Conservation (phyloP, 2,888 invertebrate species). For the Chrysolina oricalcia region DNA sequence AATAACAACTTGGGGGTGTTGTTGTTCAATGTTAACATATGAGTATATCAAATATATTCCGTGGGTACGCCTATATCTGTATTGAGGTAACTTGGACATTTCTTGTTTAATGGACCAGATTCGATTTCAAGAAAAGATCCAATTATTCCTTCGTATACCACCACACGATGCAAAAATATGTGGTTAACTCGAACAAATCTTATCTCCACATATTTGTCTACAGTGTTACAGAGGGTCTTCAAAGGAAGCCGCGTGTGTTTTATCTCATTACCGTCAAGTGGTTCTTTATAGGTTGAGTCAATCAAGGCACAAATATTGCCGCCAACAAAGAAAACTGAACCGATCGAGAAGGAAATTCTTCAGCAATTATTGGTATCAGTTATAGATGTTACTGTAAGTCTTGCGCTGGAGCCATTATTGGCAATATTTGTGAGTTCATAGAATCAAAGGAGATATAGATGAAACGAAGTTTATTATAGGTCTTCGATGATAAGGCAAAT, state of each 20-base stretch:
- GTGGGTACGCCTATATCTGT: too few relatives aligned
- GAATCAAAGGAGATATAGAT: too few relatives aligned
- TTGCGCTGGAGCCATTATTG: background rate
- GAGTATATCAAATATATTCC: too few relatives aligned
- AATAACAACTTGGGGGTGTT: too few relatives aligned
- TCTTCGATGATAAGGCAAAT: too few relatives aligned
- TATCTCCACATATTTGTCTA: background rate
- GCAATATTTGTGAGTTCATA: too few relatives aligned
- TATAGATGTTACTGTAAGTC: background rate
- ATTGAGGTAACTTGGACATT: too few relatives aligned
- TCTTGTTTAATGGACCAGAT: background rate
- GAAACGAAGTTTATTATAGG: too few relatives aligned
- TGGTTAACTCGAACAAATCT: background rate
- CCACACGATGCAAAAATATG: background rate
- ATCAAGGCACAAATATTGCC: conserved; percentile 14
- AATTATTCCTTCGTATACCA: background rate
- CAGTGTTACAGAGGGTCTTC: background rate
- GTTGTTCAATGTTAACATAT: too few relatives aligned
- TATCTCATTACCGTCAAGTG: conserved; percentile 15
- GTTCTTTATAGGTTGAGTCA: conserved; percentile 25
- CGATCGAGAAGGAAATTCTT: background rate
- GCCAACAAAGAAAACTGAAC: conserved; percentile 5
- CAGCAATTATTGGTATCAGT: conserved; percentile 6
- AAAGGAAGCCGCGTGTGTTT: conserved; percentile 16
- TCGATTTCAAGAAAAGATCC: background rate